A percentile compares a stretch with the other conserved stretches of the same genome.
Evolutionary conservation across 2,797 vertebrate species (phyloP).

Genomic region (Ceryle rudis): DNA sequence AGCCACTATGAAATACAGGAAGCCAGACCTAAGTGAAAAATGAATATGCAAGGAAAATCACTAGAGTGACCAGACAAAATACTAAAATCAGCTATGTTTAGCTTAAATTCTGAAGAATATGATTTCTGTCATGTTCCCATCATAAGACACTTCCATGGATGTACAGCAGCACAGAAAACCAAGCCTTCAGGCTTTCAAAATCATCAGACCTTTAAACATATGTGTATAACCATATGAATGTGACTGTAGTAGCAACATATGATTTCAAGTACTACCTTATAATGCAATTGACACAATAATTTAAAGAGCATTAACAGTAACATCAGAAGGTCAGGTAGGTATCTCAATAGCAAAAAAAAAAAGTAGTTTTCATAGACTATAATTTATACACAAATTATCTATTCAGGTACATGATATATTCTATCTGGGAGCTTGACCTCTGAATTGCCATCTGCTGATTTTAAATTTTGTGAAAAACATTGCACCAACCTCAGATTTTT

Average conservation of each 20-base stretch:
- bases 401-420: slow-evolving; percentile 9
- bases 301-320: neutral
- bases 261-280: neutral
- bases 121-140: neutral
- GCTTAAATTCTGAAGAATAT: neutral
- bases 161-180: neutral
- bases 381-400: slow-evolving; percentile 43
- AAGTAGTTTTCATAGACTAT: neutral
- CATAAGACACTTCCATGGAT: neutral
- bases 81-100: neutral
- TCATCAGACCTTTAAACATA: neutral
- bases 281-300: neutral
- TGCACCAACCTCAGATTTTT: neutral
- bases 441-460: slow-evolving; percentile 49
- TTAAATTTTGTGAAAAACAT: slow-evolving; percentile 46
- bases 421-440: slow-evolving; percentile 35
- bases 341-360: neutral
- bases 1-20: neutral
- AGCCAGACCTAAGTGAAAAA: neutral
- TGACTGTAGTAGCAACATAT: neutral
- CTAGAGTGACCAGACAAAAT: neutral
- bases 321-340: neutral
- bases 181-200: neutral
- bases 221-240: fast-evolving
- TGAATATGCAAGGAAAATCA: neutral